phyloP scores from a whole-genome alignment of 2,113 vertebrate genomes.

The Mastomys natalensis region DNA sequence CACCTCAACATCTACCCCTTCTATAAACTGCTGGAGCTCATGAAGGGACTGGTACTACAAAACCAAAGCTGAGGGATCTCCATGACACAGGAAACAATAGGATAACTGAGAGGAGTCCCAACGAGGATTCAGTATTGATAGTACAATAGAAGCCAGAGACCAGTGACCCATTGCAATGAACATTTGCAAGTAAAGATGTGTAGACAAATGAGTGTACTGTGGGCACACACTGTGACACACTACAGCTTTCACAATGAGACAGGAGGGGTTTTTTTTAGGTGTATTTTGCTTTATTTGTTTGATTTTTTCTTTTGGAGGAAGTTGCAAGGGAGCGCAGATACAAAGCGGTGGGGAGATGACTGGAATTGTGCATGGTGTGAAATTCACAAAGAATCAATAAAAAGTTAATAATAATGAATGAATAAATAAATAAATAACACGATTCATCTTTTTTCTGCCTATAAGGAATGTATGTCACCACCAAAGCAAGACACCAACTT shows the following conservation, averaged over 20 bases:
- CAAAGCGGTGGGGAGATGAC: not conserved
- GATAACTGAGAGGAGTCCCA: not conserved
- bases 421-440: not conserved
- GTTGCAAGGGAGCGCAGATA: not conserved
- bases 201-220: not conserved
- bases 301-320: not conserved
- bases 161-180: not conserved
- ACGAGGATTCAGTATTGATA: not conserved
- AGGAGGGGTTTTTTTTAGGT: not conserved
- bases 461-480: not conserved
- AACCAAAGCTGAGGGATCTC: not conserved
- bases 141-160: not conserved
- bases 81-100: not conserved
- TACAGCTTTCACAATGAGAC: not conserved
- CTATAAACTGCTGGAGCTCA: not conserved
- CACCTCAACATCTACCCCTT: not conserved
- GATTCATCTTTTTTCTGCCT: not conserved
- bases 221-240: not conserved
- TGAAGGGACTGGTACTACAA: not conserved
- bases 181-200: not conserved
- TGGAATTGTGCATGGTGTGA: not conserved
- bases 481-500: not conserved
- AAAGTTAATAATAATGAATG: not conserved
- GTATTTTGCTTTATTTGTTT: not conserved
- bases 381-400: not conserved